A percentile compares a stretch with the other conserved stretches of the same genome.
These are phyloP conservation scores for Calyptomena viridis DNA, from an alignment of 2,113 vertebrate genomes.

Conservation along the genomic window DNA sequence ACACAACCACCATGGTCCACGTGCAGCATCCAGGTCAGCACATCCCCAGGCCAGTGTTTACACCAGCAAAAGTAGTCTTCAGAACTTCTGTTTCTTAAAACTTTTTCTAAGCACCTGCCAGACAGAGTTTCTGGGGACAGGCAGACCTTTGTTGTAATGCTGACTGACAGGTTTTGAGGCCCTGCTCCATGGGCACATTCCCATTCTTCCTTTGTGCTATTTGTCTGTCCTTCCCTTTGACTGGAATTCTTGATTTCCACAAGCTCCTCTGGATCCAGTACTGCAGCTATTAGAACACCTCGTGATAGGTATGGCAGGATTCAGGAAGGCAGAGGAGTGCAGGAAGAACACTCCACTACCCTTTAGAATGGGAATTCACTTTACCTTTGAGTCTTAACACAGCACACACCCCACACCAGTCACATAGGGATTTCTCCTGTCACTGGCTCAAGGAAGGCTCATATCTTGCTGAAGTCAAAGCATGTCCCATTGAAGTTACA, in stretches of 20 bases:
- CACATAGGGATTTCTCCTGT: background rate
- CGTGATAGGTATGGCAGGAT: rapidly evolving
- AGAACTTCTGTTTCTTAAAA: background rate
- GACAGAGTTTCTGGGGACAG: background rate
- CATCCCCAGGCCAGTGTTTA: background rate
- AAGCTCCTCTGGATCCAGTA: background rate
- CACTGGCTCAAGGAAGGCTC: background rate
- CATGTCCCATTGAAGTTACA: slow-evolving; percentile 50
- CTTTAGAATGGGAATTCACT: background rate
- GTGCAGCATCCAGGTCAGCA: background rate
- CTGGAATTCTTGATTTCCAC: background rate
- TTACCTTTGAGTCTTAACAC: background rate
- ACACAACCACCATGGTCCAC: background rate
- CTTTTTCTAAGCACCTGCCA: background rate
- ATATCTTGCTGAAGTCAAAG: slow-evolving; percentile 7
- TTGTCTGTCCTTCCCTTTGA: background rate
- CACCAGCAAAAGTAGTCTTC: background rate
- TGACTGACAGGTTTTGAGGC: background rate
- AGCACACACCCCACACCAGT: background rate
- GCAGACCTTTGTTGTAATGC: rapidly evolving
- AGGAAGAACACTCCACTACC: background rate
- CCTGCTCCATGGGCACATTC: background rate
- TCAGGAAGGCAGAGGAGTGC: background rate
- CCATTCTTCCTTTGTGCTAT: background rate
- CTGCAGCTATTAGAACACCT: background rate